Conservation (phyloP, 2,113 vertebrate species). For the Neogobius melanostomus region DNA sequence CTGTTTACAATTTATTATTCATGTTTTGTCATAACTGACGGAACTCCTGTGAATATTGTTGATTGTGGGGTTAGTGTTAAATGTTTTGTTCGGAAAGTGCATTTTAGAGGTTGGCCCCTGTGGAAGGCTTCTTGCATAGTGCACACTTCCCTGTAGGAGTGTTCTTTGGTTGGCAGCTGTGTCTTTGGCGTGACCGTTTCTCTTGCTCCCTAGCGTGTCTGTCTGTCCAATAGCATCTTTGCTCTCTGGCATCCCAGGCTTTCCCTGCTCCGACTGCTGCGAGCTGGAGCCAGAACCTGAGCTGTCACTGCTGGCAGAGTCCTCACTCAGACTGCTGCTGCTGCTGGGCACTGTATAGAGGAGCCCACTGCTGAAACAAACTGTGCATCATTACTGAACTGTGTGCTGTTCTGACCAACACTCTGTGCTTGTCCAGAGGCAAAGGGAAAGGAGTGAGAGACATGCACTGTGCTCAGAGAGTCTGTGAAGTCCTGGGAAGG, state of each 20-base stretch:
- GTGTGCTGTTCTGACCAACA: conserved; percentile 59
- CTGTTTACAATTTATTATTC: conserved; percentile 69
- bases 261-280: conserved; percentile 80
- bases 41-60: conserved; percentile 68
- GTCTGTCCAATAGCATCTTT: conserved; percentile 76
- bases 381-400: conserved; percentile 70
- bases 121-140: conserved; percentile 81
- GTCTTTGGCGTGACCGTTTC: conserved; percentile 75
- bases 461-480: conserved; percentile 66
- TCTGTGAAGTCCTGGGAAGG: conserved; percentile 78
- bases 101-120: conserved; percentile 81
- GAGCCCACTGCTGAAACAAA: conserved; percentile 76
- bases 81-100: conserved; percentile 85
- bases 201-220: conserved; percentile 78
- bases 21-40: conserved; percentile 81
- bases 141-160: conserved; percentile 77
- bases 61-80: conserved; percentile 62
- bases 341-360: conserved; percentile 74
- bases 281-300: conserved; percentile 78
- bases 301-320: conserved; percentile 74
- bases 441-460: conserved; percentile 80
- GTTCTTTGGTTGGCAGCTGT: conserved; percentile 76
- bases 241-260: conserved; percentile 82
- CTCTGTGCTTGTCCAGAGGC: conserved; percentile 77
- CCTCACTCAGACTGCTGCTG: conserved; percentile 64